Conservation (phyloP, 2,888 invertebrate genomes). For the Drosophila prostipennis region DNA sequence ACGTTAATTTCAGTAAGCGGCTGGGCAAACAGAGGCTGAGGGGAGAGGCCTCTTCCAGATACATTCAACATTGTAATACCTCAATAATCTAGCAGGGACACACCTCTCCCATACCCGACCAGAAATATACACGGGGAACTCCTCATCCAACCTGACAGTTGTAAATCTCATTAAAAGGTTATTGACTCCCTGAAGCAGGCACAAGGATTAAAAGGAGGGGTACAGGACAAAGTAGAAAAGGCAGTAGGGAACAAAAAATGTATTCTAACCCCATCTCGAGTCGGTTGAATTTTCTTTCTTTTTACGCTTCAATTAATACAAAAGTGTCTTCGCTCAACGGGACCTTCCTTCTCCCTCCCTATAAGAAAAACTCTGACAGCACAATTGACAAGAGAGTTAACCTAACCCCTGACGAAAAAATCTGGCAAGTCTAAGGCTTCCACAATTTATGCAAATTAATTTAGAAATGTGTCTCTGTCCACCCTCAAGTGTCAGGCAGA, state of each 20-base stretch:
- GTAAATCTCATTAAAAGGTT: slow-evolving; percentile 80
- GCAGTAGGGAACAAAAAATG: slow-evolving; percentile 16
- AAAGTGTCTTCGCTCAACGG: slow-evolving; percentile 67
- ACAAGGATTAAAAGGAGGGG: slow-evolving; percentile 53
- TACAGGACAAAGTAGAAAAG: slow-evolving; percentile 15
- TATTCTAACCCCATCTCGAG: slow-evolving; percentile 46
- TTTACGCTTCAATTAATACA: slow-evolving; percentile 80
- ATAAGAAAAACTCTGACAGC: slow-evolving; percentile 59
- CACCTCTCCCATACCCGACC: slow-evolving; percentile 48
- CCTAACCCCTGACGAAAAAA: slow-evolving; percentile 45
- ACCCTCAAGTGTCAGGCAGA: slow-evolving; percentile 68
- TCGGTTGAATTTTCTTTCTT: slow-evolving; percentile 68
- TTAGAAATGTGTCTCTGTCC: slow-evolving; percentile 74
- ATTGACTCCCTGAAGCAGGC: slow-evolving; percentile 62
- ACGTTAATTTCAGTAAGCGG: slow-evolving; percentile 74
- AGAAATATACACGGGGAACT: slow-evolving; percentile 23
- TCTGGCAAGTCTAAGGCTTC: slow-evolving; percentile 36
- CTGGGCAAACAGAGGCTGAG: slow-evolving; percentile 55
- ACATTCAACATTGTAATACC: slow-evolving; percentile 71
- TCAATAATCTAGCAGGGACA: slow-evolving; percentile 70
- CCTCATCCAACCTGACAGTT: slow-evolving; percentile 63
- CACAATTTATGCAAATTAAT: slow-evolving; percentile 75
- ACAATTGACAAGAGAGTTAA: slow-evolving; percentile 60
- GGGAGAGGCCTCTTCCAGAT: slow-evolving; percentile 34
- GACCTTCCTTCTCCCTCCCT: slow-evolving; percentile 27